phyloP scores from a whole-genome alignment of 2,888 invertebrate species.

The Aspidapion aeneum region DNA sequence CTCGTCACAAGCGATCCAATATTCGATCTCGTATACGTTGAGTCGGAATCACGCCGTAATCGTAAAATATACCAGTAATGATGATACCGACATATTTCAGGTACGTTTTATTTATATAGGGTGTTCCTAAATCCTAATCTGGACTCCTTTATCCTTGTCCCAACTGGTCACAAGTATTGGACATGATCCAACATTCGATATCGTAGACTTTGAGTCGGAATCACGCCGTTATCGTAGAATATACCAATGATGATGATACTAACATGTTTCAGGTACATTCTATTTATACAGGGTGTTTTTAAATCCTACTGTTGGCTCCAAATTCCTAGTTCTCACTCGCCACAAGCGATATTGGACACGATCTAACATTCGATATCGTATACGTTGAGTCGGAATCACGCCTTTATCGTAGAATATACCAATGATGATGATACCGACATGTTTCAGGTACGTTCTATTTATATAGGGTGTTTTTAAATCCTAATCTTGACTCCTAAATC shows the following conservation, averaged over 20 bases:
- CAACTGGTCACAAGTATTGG: too few relatives aligned
- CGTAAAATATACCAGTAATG: conserved; percentile 95
- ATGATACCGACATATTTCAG: conserved; percentile 99
- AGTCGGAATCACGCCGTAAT: conserved; percentile 96
- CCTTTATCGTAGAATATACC: conserved; percentile 97
- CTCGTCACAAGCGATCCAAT: conserved; percentile 91
- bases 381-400: conserved; percentile 92
- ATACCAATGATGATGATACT: conserved; percentile 90
- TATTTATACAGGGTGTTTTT: background rate
- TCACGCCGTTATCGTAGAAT: conserved; percentile 98
- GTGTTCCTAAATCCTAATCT: too few relatives aligned
- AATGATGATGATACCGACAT: conserved; percentile 96
- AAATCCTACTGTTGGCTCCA: too few relatives aligned
- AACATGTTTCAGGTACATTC: conserved; percentile 97
- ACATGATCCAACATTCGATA: conserved; percentile 92
- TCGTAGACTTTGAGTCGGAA: conserved; percentile 95
- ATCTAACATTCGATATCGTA: conserved; percentile 96
- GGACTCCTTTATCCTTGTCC: too few relatives aligned
- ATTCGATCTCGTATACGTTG: conserved; percentile 95
- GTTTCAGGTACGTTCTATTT: conserved; percentile 82
- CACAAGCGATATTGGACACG: conserved; percentile 91
- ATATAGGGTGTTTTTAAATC: background rate
- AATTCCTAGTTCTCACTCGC: too few relatives aligned
- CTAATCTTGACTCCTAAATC: too few relatives aligned
- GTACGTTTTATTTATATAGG: too few relatives aligned